Evolutionary conservation across 2,797 vertebrate species (phyloP).

Genomic region (Sorex maritimensis): DNA sequence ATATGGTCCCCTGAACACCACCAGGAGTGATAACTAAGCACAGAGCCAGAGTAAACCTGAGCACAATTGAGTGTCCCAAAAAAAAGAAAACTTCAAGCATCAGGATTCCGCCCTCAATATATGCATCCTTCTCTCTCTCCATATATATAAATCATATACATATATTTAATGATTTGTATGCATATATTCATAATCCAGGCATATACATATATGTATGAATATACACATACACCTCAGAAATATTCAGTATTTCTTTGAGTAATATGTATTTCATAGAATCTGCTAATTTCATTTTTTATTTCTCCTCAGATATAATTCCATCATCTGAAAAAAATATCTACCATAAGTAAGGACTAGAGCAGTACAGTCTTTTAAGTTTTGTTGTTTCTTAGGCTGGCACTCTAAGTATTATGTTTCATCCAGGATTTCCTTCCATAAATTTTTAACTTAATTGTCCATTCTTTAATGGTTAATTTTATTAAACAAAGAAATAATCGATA

Average conservation of each 20-base stretch:
- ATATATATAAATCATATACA: not conserved
- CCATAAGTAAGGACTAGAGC: not conserved
- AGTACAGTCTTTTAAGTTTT: not conserved
- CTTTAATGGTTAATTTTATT: slow-evolving; percentile 38
- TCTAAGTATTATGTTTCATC: slow-evolving; percentile 20
- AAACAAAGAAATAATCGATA: slow-evolving; percentile 37
- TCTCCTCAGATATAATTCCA: slow-evolving; percentile 38
- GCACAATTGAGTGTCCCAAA: no score
- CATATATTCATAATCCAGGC: not conserved
- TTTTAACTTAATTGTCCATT: slow-evolving; percentile 36
- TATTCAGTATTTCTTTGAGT: not conserved
- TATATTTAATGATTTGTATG: not conserved
- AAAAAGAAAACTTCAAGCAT: not conserved
- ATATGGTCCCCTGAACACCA: no score
- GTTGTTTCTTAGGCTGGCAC: slow-evolving; percentile 15
- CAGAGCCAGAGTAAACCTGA: no score
- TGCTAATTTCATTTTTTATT: slow-evolving; percentile 61
- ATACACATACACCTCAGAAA: not conserved
- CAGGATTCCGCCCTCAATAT: not conserved
- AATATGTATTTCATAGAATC: not conserved
- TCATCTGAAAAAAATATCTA: not conserved
- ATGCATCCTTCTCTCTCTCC: not conserved
- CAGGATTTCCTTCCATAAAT: slow-evolving; percentile 27
- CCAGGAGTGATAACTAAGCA: no score
- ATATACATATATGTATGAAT: not conserved